These are phyloP conservation scores for Donacobius atricapilla DNA, from an alignment of 2,113 vertebrate genomes.

Conservation along the genomic window DNA sequence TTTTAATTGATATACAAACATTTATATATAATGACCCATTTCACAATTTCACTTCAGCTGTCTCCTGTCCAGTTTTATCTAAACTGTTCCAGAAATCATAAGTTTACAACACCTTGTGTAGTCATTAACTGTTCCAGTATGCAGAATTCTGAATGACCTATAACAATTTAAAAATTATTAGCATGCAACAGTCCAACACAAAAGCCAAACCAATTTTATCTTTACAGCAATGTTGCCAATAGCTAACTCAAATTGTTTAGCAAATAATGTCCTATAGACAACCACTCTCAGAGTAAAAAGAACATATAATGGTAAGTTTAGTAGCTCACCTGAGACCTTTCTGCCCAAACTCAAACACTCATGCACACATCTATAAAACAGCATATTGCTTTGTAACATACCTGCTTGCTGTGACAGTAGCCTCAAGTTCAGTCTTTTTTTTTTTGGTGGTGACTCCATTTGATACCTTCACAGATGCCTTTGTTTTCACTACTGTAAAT, in stretches of 20 bases:
- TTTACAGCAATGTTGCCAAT: background rate
- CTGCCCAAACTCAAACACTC: background rate
- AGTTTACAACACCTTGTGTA: background rate
- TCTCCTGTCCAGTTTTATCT: background rate
- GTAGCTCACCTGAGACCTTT: background rate
- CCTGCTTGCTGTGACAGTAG: slow-evolving; percentile 54
- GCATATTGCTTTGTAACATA: background rate
- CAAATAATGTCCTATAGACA: background rate
- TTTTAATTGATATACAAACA: background rate
- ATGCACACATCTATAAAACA: background rate
- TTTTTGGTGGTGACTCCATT: slow-evolving; percentile 71
- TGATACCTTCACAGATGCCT: slow-evolving; percentile 58
- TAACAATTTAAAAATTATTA: background rate
- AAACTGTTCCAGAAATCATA: background rate
- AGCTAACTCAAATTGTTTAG: background rate
- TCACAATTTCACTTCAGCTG: background rate
- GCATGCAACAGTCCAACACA: background rate
- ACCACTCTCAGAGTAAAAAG: background rate
- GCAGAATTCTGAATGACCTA: background rate
- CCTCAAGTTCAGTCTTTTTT: slow-evolving; percentile 63
- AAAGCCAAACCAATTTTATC: background rate
- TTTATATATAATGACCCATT: background rate
- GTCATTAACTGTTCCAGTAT: background rate
- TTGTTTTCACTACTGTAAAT: slow-evolving; percentile 68
- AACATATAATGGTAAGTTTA: background rate